Percentiles rank a stretch among this genome's conserved stretches.
phyloP scores from a whole-genome alignment of 2,888 invertebrate species.

The Tiliacea aurago region DNA sequence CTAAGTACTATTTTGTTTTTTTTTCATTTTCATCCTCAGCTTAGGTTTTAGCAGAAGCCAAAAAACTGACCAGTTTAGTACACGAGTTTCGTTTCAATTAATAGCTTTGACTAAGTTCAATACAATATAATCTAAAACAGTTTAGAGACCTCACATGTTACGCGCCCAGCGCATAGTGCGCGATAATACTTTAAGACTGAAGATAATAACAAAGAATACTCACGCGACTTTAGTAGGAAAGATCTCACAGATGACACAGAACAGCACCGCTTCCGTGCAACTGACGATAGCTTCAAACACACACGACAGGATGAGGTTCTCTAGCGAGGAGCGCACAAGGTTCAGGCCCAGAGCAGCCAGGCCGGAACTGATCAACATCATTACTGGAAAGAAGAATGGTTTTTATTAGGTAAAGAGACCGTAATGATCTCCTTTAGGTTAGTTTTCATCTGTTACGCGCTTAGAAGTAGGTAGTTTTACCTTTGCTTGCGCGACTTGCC shows the following conservation, averaged over 20 bases:
- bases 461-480: not conserved
- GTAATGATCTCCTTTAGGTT: no score
- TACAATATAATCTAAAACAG: no score
- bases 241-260: slow-evolving; percentile 91
- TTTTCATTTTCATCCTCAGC: no score
- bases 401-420: not conserved
- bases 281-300: slow-evolving; percentile 91
- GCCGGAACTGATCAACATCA: slow-evolving; percentile 90
- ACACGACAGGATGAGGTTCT: slow-evolving; percentile 90
- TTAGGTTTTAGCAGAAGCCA: no score
- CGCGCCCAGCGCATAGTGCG: no score
- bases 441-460: not conserved
- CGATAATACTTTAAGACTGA: no score
- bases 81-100: no score
- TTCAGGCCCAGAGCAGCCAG: slow-evolving; percentile 89
- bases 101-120: no score
- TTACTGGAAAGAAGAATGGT: slow-evolving; percentile 80
- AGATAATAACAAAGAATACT: slow-evolving; percentile 67
- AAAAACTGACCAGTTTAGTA: no score
- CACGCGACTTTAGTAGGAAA: slow-evolving; percentile 90
- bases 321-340: slow-evolving; percentile 88
- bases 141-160: no score
- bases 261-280: slow-evolving; percentile 91
- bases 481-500: not conserved
- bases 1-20: no score